Evolutionary conservation across 2,888 invertebrate genomes (phyloP).

Genomic region (Andrena praecox): DNA sequence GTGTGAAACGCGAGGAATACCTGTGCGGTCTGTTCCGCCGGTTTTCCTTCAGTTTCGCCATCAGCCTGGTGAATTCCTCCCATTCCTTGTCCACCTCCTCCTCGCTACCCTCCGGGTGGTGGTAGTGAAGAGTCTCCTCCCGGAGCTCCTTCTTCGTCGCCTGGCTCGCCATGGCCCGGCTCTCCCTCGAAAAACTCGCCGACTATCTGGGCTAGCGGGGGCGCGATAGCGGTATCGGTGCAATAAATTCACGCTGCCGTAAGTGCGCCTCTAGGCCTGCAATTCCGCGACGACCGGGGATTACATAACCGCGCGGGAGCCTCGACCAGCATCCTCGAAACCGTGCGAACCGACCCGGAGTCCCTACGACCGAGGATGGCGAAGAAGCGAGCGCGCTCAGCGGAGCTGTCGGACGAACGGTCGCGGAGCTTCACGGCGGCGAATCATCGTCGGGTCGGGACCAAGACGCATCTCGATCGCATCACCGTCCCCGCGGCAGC

Average conservation of each 20-base stretch:
- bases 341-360: background rate
- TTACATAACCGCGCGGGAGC: constrained; percentile 31
- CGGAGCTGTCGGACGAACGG: background rate
- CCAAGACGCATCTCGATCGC: background rate
- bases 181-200: constrained; percentile 1
- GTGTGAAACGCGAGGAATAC: constrained; percentile 67
- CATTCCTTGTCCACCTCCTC: constrained; percentile 87
- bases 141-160: constrained; percentile 77
- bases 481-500: background rate
- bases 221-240: constrained; percentile 6
- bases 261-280: background rate
- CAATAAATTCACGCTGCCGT: background rate
- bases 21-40: constrained; percentile 81
- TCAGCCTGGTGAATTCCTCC: constrained; percentile 87
- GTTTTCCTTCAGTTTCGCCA: constrained; percentile 85
- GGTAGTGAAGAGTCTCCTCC: constrained; percentile 77
- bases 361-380: background rate
- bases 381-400: background rate
- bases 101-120: constrained; percentile 85
- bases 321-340: constrained; percentile 20
- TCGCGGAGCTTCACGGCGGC: background rate
- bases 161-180: constrained; percentile 76
- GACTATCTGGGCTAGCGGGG: background rate
- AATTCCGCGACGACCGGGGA: background rate
- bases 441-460: background rate